Evolutionary conservation across 2,113 vertebrate species (phyloP).

Genomic region (Neogobius melanostomus): DNA sequence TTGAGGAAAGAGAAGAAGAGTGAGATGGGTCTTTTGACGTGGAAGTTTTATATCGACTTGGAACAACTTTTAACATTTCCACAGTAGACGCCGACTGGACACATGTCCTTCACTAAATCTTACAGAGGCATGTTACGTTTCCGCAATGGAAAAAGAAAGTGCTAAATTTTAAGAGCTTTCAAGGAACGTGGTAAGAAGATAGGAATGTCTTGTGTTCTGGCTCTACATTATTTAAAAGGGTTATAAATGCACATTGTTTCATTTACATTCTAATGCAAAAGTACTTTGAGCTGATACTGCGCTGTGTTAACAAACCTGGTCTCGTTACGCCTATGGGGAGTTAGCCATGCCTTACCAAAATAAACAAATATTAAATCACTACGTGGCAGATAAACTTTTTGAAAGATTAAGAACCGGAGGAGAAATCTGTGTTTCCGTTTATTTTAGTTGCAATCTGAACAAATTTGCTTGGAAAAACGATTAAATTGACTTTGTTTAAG

Average conservation of each 20-base stretch:
- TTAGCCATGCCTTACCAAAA: too few relatives aligned
- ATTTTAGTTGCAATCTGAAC: too few relatives aligned
- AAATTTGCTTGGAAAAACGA: too few relatives aligned
- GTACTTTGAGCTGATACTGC: not conserved
- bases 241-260: too few relatives aligned
- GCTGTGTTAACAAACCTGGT: too few relatives aligned
- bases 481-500: not conserved
- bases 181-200: not conserved
- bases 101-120: not conserved
- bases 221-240: not conserved
- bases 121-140: not conserved
- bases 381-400: too few relatives aligned
- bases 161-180: not conserved
- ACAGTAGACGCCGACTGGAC: not conserved
- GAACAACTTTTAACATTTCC: not conserved
- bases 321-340: too few relatives aligned
- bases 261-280: not conserved
- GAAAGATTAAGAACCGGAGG: too few relatives aligned
- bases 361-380: too few relatives aligned
- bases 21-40: not conserved
- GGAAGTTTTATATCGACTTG: not conserved
- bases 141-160: not conserved
- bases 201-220: not conserved
- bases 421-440: too few relatives aligned
- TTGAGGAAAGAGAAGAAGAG: not conserved